Base-by-base conservation (phyloP, 1,140 invertebrate species). In the Homarus americanus region DNA sequence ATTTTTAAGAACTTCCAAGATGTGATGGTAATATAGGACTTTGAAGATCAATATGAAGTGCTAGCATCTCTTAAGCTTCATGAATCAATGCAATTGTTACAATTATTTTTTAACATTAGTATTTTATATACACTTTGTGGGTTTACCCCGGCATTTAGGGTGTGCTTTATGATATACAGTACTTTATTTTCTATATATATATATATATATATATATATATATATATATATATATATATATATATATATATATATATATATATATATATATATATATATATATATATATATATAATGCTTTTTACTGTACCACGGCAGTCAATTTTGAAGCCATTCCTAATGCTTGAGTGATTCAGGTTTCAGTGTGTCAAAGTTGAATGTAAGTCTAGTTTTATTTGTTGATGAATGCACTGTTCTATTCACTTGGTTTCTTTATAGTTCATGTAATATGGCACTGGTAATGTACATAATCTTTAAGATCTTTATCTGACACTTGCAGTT, bases 301-400 rank as follows among this genome's bases (percentile, higher is more conserved):
- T 4, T 49, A 7, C 44, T 49, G 5, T 49, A 15, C 44, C 44
- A 49, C 44, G 15, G 36, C 83, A 85, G 83, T 85, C 72, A 85
- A 69, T 73, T 85, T 85, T 85, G 83, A 82, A 88, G 32, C 38
- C 63, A 88, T 82, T 80, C 86, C 58, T 79, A 79, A 80, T 80
- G 86, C 76, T 80, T 79, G 75, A 88, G 82, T 88, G 86, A 80
- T 78, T 88, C 86, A 80, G 86, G 86, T 88, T 88, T 80, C 76
- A 82, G 24, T 88, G 86, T 88, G 86, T 88, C 86, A 88, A 88
- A 88, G 86, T 79, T 88, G 86, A 82, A 80, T 88, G 86, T 88
- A 88, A 80, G 75, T 44, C 24, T 40, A 49, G 15, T 75, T 88
- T 80, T 80, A 79, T 88, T 82, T 78, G 75, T 80, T 79, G 66